A percentile compares a stretch with the other conserved stretches of the same genome.
Conservation (phyloP, 92 coral and sea anemone genomes). For the Desmophyllum pertusum region DNA sequence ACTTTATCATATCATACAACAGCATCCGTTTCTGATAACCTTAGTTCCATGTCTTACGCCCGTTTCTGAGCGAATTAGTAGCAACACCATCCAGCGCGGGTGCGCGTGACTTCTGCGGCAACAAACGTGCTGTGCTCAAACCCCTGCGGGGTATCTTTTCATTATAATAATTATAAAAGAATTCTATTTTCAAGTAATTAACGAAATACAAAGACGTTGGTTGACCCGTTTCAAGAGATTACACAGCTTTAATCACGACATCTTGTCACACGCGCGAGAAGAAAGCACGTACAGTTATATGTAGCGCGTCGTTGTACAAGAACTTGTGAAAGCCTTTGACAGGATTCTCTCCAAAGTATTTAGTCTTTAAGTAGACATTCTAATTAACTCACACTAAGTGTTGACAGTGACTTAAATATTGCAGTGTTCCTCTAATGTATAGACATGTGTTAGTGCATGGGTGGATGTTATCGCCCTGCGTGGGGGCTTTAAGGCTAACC, state of each 20-base stretch:
- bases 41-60: neutral
- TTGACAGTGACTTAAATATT: too few relatives aligned
- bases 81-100: neutral
- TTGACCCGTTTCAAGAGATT: neutral
- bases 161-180: neutral
- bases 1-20: neutral
- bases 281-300: too few relatives aligned
- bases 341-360: too few relatives aligned
- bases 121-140: neutral
- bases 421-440: too few relatives aligned
- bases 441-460: too few relatives aligned
- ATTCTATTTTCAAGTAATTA: neutral
- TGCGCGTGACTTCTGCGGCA: neutral
- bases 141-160: neutral
- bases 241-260: neutral
- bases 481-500: too few relatives aligned
- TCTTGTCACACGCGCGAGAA: neutral
- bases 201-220: neutral
- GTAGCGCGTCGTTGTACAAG: too few relatives aligned
- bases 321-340: too few relatives aligned
- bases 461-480: too few relatives aligned
- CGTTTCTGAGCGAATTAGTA: neutral
- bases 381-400: too few relatives aligned
- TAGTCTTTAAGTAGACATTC: too few relatives aligned
- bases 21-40: neutral